These are phyloP conservation scores for Spodoptera littoralis DNA, from an alignment of 2,888 invertebrate species.

Conservation along the genomic window DNA sequence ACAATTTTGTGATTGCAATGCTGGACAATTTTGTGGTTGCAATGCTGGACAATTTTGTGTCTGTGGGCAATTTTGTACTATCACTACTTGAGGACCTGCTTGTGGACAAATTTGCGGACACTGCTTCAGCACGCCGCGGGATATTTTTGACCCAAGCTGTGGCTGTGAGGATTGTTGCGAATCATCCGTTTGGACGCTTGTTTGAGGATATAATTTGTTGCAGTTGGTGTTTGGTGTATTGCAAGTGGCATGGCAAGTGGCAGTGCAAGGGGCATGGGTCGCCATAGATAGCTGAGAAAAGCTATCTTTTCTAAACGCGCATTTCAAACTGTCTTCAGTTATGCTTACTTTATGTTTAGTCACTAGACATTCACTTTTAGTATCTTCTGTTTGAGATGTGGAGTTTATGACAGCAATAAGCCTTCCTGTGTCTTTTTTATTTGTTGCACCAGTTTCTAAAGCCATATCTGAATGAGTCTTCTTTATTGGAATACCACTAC, in stretches of 20 bases:
- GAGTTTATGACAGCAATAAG: conserved; percentile 4
- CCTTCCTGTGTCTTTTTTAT: conserved; percentile 1
- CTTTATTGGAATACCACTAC: conserved; percentile 1
- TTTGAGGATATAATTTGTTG: not conserved
- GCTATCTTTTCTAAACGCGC: conserved; percentile 3
- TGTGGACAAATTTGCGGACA: not conserved
- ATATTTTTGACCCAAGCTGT: not conserved
- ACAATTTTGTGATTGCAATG: not conserved
- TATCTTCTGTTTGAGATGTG: conserved; percentile 15
- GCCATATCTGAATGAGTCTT: conserved; percentile 12
- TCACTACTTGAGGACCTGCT: no score
- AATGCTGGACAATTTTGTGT: not conserved
- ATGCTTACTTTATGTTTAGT: conserved; percentile 23
- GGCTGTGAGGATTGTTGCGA: not conserved
- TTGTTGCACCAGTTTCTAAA: conserved; percentile 20
- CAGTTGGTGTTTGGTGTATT: conserved; percentile 1
- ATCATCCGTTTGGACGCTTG: not conserved
- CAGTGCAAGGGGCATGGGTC: not conserved
- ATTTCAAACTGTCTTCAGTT: conserved; percentile 9
- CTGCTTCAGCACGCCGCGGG: not conserved
- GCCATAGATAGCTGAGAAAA: conserved; percentile 11
- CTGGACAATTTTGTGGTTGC: no score
- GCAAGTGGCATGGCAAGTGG: not conserved
- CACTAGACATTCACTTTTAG: conserved; percentile 9
- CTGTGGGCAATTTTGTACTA: not conserved